phyloP scores from a whole-genome alignment of 2,113 vertebrate species.

The Maccullochella peelii region DNA sequence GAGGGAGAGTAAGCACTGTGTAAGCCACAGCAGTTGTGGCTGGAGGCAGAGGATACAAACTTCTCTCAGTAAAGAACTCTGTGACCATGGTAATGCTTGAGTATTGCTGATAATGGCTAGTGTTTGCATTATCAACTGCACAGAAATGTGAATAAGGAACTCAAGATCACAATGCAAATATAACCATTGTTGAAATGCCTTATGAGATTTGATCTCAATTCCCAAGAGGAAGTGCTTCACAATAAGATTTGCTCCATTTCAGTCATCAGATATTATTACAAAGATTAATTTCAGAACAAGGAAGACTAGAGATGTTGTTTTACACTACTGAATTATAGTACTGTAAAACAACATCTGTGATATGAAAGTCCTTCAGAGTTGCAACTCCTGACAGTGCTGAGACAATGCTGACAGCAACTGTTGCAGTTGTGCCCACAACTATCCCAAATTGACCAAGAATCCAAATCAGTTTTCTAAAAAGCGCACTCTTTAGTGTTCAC shows the following conservation, averaged over 20 bases:
- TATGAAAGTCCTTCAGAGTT: no score
- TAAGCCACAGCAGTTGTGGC: conserved; percentile 40
- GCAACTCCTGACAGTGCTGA: background rate
- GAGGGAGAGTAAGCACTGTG: conserved; percentile 36
- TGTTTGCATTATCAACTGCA: conserved; percentile 12
- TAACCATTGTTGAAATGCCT: background rate
- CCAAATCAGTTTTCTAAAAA: background rate
- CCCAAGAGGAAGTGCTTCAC: background rate
- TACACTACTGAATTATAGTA: background rate
- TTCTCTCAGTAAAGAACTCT: conserved; percentile 39
- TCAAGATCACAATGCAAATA: background rate
- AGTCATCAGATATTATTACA: background rate
- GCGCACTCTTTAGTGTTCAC: no score
- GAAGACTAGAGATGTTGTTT: background rate
- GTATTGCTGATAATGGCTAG: conserved; percentile 16
- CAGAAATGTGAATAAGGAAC: background rate
- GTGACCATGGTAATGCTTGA: conserved; percentile 37
- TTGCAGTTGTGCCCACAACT: background rate
- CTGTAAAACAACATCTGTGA: no score
- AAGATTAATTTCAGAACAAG: background rate
- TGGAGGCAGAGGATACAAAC: conserved; percentile 53
- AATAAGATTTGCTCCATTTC: background rate
- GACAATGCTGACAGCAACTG: background rate
- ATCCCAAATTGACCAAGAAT: background rate
- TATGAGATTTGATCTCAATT: background rate